A percentile compares a stretch with the other conserved stretches of the same genome.
phyloP scores from a whole-genome alignment of 2,113 vertebrate species.

The Cinclus cinclus region DNA sequence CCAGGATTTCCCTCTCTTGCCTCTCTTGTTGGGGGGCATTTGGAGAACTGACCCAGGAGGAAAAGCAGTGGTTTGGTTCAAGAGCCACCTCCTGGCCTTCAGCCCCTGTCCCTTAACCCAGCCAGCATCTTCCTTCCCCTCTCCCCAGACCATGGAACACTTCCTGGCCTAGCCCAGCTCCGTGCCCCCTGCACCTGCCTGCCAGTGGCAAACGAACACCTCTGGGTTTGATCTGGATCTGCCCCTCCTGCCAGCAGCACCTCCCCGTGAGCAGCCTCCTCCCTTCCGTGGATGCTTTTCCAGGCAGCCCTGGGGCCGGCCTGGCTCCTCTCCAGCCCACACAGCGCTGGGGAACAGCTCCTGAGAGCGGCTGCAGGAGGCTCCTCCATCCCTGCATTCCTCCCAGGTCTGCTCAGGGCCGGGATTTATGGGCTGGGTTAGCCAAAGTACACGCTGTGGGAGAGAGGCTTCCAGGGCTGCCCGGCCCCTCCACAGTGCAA shows the following conservation, averaged over 20 bases:
- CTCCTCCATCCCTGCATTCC: conserved; percentile 28
- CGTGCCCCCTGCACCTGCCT: neutral
- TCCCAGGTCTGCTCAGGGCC: neutral
- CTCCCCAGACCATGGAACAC: fast-evolving
- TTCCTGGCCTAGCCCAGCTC: neutral
- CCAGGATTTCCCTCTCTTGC: neutral
- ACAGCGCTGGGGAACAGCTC: conserved; percentile 26
- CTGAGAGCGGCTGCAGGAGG: neutral
- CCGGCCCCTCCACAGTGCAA: neutral
- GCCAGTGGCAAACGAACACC: neutral
- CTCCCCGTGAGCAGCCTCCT: neutral
- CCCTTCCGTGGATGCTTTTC: neutral
- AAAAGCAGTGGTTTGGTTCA: neutral
- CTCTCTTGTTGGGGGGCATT: neutral
- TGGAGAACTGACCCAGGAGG: neutral
- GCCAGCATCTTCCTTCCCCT: neutral
- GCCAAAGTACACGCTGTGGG: conserved; percentile 15
- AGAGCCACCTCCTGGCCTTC: neutral
- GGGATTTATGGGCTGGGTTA: conserved; percentile 16
- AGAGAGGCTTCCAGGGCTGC: neutral
- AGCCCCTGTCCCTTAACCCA: neutral
- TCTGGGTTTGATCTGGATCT: neutral
- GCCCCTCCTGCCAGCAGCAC: neutral
- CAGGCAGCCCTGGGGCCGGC: conserved; percentile 31
- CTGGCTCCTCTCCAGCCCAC: conserved; percentile 68